Conservation (phyloP, 2,113 vertebrate species). For the Albula goreensis region DNA sequence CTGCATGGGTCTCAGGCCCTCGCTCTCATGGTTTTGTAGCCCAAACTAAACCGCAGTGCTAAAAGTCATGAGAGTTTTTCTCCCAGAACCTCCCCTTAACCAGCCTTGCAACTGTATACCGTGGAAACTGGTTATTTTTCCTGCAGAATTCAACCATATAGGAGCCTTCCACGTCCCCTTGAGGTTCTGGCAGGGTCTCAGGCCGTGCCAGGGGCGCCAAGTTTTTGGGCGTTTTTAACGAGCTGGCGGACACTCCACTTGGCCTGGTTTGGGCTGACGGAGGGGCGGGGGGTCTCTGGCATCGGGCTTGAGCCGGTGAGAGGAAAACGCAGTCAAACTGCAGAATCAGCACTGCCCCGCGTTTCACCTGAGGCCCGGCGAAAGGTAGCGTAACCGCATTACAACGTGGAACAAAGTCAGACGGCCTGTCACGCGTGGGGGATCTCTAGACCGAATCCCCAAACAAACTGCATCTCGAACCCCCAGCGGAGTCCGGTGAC, state of each 20-base stretch:
- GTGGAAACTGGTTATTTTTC: conserved; percentile 6
- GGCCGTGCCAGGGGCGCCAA: neutral
- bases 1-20: neutral
- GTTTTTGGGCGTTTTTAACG: neutral
- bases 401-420: neutral
- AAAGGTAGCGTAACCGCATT: neutral
- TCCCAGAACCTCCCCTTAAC: neutral
- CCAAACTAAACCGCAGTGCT: neutral
- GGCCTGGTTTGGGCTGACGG: neutral
- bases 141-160: neutral
- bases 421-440: neutral
- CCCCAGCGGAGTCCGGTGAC: too few relatives aligned
- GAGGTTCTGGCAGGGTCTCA: neutral
- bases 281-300: too few relatives aligned
- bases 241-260: neutral
- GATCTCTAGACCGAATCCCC: neutral
- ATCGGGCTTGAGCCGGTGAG: neutral
- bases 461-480: neutral
- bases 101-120: neutral
- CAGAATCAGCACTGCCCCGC: neutral
- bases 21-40: neutral
- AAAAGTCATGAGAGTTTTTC: neutral
- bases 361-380: neutral
- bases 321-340: neutral
- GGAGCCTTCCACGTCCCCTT: neutral